These are phyloP conservation scores for Hymenopus coronatus DNA, from an alignment of 2,888 invertebrate species.

Conservation along the genomic window DNA sequence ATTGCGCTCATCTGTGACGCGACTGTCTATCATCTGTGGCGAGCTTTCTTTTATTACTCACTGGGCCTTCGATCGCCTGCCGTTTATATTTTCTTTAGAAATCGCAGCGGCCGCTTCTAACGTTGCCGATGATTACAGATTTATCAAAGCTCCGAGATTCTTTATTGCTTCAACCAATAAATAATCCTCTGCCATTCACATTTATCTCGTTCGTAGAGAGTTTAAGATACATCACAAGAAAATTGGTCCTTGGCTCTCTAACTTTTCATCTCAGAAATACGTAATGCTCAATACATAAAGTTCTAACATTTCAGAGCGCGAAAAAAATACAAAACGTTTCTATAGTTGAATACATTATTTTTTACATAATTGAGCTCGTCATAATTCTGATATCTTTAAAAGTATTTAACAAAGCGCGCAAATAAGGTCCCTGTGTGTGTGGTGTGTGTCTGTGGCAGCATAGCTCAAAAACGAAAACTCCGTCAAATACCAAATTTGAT, in stretches of 20 bases:
- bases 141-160: background rate
- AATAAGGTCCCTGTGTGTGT: too few species aligned
- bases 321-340: background rate
- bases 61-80: background rate
- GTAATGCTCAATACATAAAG: background rate
- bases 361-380: too few species aligned
- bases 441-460: too few species aligned
- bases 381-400: too few species aligned
- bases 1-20: background rate
- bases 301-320: background rate
- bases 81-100: background rate
- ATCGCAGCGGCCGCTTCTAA: background rate
- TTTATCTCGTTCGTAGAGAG: background rate
- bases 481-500: too few species aligned
- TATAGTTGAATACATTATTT: too few species aligned
- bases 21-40: background rate
- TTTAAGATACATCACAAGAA: background rate
- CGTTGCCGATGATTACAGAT: background rate
- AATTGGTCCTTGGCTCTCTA: background rate
- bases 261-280: background rate
- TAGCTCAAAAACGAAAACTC: too few species aligned
- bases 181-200: background rate
- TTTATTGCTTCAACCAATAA: background rate
- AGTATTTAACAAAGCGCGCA: too few species aligned
- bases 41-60: background rate